phyloP scores from a whole-genome alignment of 2,797 vertebrate genomes.

The Enteromius mattozi region DNA sequence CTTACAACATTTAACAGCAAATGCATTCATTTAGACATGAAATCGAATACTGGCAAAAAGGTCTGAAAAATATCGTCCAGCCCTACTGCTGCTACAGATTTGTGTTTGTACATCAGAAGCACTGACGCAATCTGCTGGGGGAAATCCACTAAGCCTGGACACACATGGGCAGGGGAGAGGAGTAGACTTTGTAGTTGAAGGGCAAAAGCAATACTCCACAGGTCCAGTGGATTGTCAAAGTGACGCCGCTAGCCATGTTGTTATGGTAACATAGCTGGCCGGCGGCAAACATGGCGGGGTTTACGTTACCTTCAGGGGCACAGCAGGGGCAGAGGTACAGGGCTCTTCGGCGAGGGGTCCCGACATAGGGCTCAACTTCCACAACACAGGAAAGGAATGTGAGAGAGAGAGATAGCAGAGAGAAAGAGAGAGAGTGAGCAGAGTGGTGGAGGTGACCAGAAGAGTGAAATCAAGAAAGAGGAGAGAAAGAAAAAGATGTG shows the following conservation, averaged over 20 bases:
- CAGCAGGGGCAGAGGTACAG: constrained; percentile 99
- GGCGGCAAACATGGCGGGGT: constrained; percentile 68
- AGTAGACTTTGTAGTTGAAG: constrained; percentile 44
- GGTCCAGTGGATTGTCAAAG: constrained; percentile 70
- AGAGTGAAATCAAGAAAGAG: constrained; percentile 73
- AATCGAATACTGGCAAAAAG: background rate
- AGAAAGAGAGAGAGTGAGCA: constrained; percentile 65
- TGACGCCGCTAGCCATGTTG: constrained; percentile 67
- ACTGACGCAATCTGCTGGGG: constrained; percentile 61
- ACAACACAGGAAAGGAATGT: constrained; percentile 74
- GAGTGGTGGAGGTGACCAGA: constrained; percentile 51
- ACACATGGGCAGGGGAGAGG: constrained; percentile 54
- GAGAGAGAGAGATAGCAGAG: constrained; percentile 70
- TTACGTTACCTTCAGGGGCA: constrained; percentile 98
- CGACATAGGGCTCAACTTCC: constrained; percentile 97
- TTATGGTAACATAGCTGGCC: constrained; percentile 70
- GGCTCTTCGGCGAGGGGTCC: constrained; percentile 95
- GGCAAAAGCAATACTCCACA: constrained; percentile 59
- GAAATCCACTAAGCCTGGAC: constrained; percentile 67
- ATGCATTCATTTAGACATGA: background rate
- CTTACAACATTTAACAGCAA: background rate
- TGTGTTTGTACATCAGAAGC: background rate
- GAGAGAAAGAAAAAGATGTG: constrained; percentile 61
- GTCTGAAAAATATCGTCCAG: constrained; percentile 12
- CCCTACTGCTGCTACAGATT: constrained; percentile 2